Conservation (phyloP, 2,797 vertebrate genomes). For the Pipistrellus nathusii region DNA sequence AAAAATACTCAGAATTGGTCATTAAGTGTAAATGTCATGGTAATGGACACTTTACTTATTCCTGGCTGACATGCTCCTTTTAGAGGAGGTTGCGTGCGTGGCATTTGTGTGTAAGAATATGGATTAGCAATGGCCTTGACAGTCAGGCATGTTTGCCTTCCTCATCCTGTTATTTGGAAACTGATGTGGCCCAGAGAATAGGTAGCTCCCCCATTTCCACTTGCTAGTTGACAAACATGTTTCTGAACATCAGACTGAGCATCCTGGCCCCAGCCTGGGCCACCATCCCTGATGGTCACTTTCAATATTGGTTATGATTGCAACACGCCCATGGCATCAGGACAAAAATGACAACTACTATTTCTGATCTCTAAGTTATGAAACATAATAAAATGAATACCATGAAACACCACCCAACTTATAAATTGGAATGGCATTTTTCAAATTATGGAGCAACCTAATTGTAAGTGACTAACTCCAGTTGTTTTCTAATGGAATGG, state of each 20-base stretch:
- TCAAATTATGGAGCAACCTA: conserved; percentile 19
- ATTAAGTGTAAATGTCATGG: neutral
- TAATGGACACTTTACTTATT: neutral
- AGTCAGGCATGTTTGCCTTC: neutral
- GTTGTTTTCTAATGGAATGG: neutral
- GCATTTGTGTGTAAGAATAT: neutral
- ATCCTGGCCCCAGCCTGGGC: neutral
- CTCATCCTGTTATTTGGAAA: neutral
- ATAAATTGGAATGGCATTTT: conserved; percentile 34
- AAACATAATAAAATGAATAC: neutral
- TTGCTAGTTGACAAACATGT: neutral
- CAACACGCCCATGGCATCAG: neutral
- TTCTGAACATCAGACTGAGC: neutral
- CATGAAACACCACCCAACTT: neutral
- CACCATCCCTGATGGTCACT: neutral
- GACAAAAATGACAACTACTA: neutral
- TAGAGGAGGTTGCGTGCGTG: neutral
- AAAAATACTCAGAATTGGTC: neutral
- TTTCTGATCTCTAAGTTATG: neutral
- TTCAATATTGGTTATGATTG: neutral
- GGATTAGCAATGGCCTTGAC: neutral
- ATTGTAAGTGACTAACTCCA: neutral
- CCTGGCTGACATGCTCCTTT: neutral
- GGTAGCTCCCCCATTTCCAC: neutral
- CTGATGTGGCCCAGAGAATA: neutral